Evolutionary conservation across 2,888 invertebrate species (phyloP), one percentile per base, ranked within the genome.

Genomic region (Calliopum simillimum): DNA sequence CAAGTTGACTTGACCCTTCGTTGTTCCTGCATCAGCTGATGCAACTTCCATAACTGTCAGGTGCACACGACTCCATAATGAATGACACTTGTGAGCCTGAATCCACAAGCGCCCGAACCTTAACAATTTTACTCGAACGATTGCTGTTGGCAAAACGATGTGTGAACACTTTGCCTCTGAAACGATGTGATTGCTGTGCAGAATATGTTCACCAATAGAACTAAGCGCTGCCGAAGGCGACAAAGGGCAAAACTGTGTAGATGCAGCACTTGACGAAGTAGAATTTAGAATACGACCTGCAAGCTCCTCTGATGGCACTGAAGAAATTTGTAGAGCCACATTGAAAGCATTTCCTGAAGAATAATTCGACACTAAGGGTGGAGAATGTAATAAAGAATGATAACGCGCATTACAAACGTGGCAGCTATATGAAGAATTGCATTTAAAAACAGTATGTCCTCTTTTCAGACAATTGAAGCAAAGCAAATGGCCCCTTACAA

Each of bases 41-140:
- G 49, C 68, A 3, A 47, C 47, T 21, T 47, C 59, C 47, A n/a
- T 14, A 25, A 67, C 41, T 14, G 56, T n/a, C 23, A 67, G 47
- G 3, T 13, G 33, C 68, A 51, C 49, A 68, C 8, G 59, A 49
- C 33, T 68, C 61, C 14, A 51, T 68, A 49, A 68, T 68, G 23
- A 67, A 58, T n/a, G 67, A 58, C 11, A 58, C 58, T 59, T 67
- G 58, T 11, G 67, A 67, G 6, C 67, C 67, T 25, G 67, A 67
- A 56, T 67, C 67, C 11, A 67, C n/a, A 19, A 58, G 25, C 21
- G 59, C 46, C 25, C 67, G 21, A 46, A 25, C 41, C 25, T 59
- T 4, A 44, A 59, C 16, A 43, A 23, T 14, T 19, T 11, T 21
- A 51, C 46, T 19, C 47, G 33, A 41, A 64, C 53, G 33, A 64